Percentiles rank a stretch among this genome's conserved stretches.
These are phyloP conservation scores for Oreocharis arfaki DNA, from an alignment of 2,113 vertebrate species.

Conservation along the genomic window DNA sequence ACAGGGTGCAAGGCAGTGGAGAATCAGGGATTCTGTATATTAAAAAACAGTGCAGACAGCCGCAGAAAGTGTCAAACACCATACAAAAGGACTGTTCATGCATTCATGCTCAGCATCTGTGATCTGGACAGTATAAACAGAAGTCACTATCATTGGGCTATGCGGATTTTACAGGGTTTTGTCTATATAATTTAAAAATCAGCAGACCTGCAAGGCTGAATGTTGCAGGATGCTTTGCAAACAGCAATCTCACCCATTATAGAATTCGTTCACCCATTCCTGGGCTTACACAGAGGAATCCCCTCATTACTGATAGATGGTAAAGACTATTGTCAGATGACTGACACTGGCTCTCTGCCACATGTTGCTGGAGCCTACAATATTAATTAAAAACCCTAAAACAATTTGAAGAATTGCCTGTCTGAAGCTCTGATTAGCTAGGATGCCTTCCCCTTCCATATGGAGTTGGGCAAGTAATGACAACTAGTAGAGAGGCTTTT, in stretches of 20 bases:
- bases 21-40: conserved; percentile 42
- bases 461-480: not conserved
- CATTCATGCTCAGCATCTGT: conserved; percentile 54
- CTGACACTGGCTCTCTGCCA: conserved; percentile 27
- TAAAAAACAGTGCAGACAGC: conserved; percentile 50
- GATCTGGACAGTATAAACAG: conserved; percentile 38
- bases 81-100: conserved; percentile 45
- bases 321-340: conserved; percentile 22
- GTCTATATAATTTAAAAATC: conserved; percentile 37
- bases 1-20: conserved; percentile 66
- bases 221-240: conserved; percentile 38
- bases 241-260: not conserved
- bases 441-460: not conserved
- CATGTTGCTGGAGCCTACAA: not conserved
- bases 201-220: conserved; percentile 26
- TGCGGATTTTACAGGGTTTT: not conserved
- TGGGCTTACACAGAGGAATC: not conserved
- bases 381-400: conserved; percentile 41
- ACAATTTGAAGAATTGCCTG: conserved; percentile 16
- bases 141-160: not conserved
- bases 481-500: not conserved
- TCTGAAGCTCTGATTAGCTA: conserved; percentile 24
- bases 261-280: no score
- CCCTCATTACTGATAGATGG: conserved; percentile 1
- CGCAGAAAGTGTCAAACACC: conserved; percentile 31